These are phyloP conservation scores for Parazoanthus swiftii DNA, from an alignment of 92 coral and sea anemone genomes.

Conservation along the genomic window DNA sequence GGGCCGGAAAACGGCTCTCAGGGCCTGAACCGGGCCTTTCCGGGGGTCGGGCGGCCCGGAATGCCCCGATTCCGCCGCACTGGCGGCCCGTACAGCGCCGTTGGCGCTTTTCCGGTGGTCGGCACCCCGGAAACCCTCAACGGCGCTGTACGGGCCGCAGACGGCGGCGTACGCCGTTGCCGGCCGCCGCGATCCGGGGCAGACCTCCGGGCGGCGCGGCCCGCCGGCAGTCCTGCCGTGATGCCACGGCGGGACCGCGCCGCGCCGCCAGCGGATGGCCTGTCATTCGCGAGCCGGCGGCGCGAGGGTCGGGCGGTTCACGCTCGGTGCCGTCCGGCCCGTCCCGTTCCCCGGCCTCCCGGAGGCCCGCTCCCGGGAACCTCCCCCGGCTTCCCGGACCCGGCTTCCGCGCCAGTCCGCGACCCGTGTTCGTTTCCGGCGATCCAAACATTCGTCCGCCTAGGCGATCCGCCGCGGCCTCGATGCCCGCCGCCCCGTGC, in stretches of 20 bases:
- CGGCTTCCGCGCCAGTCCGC: background rate
- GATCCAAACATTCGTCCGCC: background rate
- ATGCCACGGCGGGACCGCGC: constrained; percentile 18
- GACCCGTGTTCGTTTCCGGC: constrained; percentile 17
- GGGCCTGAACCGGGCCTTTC: too few species aligned
- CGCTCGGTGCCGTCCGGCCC: constrained; percentile 19
- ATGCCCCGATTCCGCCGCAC: too few species aligned
- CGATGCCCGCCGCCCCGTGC: constrained; percentile 19
- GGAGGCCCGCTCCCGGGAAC: constrained; percentile 4
- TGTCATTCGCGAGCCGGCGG: constrained; percentile 17
- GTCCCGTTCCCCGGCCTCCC: constrained; percentile 18
- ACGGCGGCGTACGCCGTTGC: constrained; percentile 18
- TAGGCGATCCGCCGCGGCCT: background rate
- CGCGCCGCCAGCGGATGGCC: constrained; percentile 12
- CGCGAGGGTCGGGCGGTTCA: constrained; percentile 15
- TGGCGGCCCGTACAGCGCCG: too few species aligned
- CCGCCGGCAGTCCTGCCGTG: constrained; percentile 18
- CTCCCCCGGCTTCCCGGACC: too few species aligned
- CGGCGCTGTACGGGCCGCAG: constrained; percentile 16
- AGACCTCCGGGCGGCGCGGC: constrained; percentile 19
- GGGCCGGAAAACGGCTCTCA: too few species aligned
- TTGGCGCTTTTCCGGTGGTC: too few species aligned
- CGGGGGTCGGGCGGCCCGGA: too few species aligned
- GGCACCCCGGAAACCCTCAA: too few species aligned
- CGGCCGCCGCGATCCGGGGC: constrained; percentile 20